These are phyloP conservation scores for Ameiurus melas DNA, from an alignment of 2,113 vertebrate genomes.

Conservation along the genomic window DNA sequence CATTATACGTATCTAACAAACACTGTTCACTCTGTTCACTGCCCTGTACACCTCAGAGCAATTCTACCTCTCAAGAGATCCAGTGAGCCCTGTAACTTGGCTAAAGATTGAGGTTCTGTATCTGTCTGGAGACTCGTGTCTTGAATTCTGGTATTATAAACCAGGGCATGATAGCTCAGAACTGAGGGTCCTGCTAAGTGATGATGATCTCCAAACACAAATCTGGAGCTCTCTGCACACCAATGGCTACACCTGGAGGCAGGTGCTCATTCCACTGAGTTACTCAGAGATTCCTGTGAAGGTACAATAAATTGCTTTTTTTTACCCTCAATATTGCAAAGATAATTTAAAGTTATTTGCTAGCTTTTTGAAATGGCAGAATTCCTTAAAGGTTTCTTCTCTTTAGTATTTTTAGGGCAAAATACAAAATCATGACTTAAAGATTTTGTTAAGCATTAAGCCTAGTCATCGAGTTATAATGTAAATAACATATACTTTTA, in stretches of 20 bases:
- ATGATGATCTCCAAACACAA: conserved; percentile 44
- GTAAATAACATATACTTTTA: not conserved
- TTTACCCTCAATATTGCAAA: not conserved
- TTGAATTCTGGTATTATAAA: conserved; percentile 84
- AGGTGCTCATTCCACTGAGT: conserved; percentile 67
- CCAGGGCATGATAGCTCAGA: conserved; percentile 64
- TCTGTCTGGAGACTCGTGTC: conserved; percentile 71
- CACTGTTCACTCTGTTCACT: not conserved
- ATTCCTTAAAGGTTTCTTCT: not conserved
- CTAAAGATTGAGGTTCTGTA: conserved; percentile 68
- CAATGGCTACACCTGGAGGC: conserved; percentile 69
- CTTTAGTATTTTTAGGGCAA: not conserved
- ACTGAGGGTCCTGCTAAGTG: conserved; percentile 68
- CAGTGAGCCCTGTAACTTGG: conserved; percentile 56
- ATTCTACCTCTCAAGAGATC: conserved; percentile 67
- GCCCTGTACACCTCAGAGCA: conserved; percentile 56
- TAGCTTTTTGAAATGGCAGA: not conserved
- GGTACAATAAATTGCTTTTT: conserved; percentile 67
- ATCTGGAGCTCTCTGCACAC: conserved; percentile 72
- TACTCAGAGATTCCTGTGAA: conserved; percentile 61
- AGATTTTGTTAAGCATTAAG: not conserved
- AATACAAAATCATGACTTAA: not conserved
- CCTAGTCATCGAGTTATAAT: not conserved
- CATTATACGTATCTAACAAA: not conserved
- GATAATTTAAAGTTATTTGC: not conserved